Evolutionary conservation across 2,797 vertebrate species (phyloP).

Genomic region (Buphagus erythrorhynchus): DNA sequence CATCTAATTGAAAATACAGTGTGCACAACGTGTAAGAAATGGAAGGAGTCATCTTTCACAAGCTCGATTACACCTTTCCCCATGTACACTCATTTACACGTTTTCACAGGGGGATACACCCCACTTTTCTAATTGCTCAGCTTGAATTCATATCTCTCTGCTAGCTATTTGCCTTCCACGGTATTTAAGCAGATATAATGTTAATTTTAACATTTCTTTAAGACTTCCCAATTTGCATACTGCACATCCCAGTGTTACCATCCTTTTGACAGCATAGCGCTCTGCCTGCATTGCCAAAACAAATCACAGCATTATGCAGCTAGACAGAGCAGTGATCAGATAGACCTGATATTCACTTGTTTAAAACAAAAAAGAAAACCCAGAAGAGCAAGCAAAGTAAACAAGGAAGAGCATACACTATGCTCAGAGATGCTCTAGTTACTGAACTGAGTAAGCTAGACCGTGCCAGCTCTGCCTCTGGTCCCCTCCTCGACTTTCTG

Average conservation of each 20-base stretch:
- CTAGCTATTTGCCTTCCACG: neutral
- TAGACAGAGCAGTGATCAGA: neutral
- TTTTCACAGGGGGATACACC: neutral
- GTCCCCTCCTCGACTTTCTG: fast-evolving
- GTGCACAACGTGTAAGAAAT: neutral
- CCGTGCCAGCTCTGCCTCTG: neutral
- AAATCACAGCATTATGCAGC: neutral
- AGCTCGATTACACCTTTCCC: neutral
- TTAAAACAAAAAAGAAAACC: neutral
- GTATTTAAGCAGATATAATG: neutral
- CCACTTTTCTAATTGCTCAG: neutral
- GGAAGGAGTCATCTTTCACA: neutral
- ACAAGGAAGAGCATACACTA: neutral
- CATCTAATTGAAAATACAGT: neutral
- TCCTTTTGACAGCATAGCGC: neutral
- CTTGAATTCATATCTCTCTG: neutral
- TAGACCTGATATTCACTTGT: neutral
- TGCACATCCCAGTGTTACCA: neutral
- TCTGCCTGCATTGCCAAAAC: neutral
- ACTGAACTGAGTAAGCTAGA: neutral
- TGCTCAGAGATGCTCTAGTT: neutral
- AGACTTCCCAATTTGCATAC: neutral
- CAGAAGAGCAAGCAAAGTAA: neutral
- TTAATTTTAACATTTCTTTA: neutral
- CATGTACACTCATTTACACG: neutral